phyloP scores from a whole-genome alignment of 2,888 invertebrate species.

The Leptura quadrifasciata region DNA sequence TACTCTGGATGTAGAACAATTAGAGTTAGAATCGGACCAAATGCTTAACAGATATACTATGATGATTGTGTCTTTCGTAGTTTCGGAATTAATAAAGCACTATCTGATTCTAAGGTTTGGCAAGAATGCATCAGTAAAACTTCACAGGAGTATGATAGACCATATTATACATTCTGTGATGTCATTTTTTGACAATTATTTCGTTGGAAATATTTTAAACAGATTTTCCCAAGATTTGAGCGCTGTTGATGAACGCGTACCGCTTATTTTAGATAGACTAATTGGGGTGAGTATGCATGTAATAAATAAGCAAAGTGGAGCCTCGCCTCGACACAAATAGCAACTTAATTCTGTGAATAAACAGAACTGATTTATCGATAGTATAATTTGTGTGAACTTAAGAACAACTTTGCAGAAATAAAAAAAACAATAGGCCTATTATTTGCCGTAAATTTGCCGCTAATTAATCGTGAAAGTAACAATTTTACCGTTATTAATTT shows the following conservation, averaged over 20 bases:
- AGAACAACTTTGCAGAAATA: too few species aligned
- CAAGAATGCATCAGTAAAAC: conserved; percentile 70
- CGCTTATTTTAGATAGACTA: conserved; percentile 56
- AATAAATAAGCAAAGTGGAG: too few species aligned
- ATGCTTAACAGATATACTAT: conserved; percentile 54
- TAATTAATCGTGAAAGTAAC: too few species aligned
- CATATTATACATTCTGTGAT: conserved; percentile 76
- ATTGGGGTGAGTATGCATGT: conserved; percentile 58
- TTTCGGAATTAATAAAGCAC: conserved; percentile 52
- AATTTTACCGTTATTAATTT: too few species aligned
- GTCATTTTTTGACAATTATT: conserved; percentile 69
- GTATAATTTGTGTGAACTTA: too few species aligned
- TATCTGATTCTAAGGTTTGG: conserved; percentile 57
- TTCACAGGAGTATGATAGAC: conserved; percentile 79
- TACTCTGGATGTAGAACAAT: not conserved
- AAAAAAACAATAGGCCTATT: too few species aligned
- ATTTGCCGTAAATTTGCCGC: too few species aligned
- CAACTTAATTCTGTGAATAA: too few species aligned
- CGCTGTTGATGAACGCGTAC: conserved; percentile 76
- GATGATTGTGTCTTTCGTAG: conserved; percentile 51
- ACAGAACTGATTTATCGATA: too few species aligned
- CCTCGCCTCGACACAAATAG: too few species aligned
- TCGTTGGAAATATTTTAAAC: conserved; percentile 71
- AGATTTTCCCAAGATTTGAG: conserved; percentile 84
- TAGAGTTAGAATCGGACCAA: conserved; percentile 1